phyloP scores from a whole-genome alignment of 2,797 vertebrate genomes.

The Calcarius lapponicus region DNA sequence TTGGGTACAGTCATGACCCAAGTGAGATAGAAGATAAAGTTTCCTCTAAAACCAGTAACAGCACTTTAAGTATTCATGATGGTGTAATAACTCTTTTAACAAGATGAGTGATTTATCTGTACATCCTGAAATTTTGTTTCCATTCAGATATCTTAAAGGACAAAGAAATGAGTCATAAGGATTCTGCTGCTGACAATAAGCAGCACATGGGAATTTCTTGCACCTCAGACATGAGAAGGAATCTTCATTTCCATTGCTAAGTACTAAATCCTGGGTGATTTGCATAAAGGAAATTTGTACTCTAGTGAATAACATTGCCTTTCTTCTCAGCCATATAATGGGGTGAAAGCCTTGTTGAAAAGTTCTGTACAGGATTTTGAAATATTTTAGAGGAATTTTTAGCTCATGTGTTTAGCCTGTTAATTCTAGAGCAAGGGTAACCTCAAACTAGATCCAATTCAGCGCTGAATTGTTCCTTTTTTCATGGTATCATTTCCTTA shows the following conservation, averaged over 20 bases:
- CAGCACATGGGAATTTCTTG: neutral
- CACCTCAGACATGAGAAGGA: neutral
- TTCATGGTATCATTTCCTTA: neutral
- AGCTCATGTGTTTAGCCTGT: neutral
- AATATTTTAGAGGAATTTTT: neutral
- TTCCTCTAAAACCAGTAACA: neutral
- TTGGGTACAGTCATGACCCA: accelerated
- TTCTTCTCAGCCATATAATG: neutral
- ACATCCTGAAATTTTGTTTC: neutral
- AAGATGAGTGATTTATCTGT: neutral
- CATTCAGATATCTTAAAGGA: neutral
- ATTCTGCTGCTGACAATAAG: neutral
- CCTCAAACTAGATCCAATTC: neutral
- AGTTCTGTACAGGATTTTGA: neutral
- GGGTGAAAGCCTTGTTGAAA: neutral
- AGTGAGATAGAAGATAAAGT: neutral
- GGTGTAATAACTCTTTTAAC: neutral
- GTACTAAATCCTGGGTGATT: neutral
- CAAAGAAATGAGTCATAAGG: neutral
- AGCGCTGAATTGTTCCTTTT: neutral
- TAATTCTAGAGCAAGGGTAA: neutral
- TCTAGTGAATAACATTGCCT: neutral
- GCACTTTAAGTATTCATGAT: neutral
- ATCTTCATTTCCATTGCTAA: neutral
- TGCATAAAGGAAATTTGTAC: neutral